Conservation (phyloP, 2,113 vertebrate genomes). For the Guaruba guarouba region DNA sequence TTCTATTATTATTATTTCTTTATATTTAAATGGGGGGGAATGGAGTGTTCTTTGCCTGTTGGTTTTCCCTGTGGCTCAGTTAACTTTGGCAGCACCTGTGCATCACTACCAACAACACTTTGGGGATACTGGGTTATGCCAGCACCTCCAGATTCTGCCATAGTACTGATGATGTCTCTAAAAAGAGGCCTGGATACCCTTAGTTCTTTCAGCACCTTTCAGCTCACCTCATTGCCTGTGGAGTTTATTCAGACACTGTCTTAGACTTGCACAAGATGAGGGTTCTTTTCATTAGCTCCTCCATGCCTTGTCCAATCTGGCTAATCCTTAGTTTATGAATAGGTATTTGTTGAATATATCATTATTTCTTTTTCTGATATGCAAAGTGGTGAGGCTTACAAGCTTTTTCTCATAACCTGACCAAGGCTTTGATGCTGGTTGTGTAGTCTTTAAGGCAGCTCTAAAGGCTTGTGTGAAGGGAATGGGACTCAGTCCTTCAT, state of each 20-base stretch:
- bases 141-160: not conserved
- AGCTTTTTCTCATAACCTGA: not conserved
- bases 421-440: not conserved
- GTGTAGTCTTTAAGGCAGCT: not conserved
- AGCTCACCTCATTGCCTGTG: not conserved
- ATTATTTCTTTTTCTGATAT: not conserved
- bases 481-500: not conserved
- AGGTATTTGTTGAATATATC: not conserved
- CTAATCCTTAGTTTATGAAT: not conserved
- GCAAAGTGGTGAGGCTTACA: not conserved
- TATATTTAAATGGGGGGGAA: not conserved
- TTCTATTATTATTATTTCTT: not conserved
- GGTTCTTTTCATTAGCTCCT: not conserved
- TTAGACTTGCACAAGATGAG: not conserved
- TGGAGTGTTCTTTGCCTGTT: not conserved
- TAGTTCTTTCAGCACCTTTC: not conserved
- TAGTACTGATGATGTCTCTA: not conserved
- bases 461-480: not conserved
- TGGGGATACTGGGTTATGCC: not conserved
- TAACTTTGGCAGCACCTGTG: not conserved
- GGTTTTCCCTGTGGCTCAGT: not conserved
- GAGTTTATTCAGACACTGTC: not conserved
- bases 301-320: not conserved
- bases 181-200: not conserved
- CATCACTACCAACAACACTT: not conserved